Evolutionary conservation across 1,140 invertebrate species (phyloP).

Genomic region (Potamilus streckersoni): DNA sequence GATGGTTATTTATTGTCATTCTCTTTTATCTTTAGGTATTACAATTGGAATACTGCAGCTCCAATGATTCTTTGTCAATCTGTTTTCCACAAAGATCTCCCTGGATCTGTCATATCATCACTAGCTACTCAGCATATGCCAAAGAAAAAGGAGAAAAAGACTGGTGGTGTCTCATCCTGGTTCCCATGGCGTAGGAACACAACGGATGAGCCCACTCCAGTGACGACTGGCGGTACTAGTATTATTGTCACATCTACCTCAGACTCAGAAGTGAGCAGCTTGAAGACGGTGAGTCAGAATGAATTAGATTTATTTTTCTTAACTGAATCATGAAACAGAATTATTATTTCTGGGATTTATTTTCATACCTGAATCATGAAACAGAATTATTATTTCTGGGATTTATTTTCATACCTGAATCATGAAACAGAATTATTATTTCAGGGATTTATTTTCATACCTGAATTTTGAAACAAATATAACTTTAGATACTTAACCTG

Average conservation of each 20-base stretch:
- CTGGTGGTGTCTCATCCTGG: constrained; percentile 72
- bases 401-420: too few species aligned
- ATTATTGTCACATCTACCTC: constrained; percentile 14
- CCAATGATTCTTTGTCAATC: constrained; percentile 88
- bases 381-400: background rate
- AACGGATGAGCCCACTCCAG: constrained; percentile 4
- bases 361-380: too few species aligned
- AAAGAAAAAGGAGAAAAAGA: constrained; percentile 68
- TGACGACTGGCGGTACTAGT: constrained; percentile 3
- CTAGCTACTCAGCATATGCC: constrained; percentile 70
- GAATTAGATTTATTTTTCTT: background rate
- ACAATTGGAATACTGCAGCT: constrained; percentile 88
- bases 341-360: background rate
- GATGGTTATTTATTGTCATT: too few species aligned
- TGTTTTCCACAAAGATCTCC: constrained; percentile 85
- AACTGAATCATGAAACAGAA: background rate
- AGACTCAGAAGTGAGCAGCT: constrained; percentile 13
- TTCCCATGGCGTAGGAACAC: constrained; percentile 77
- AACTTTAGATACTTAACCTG: too few species aligned
- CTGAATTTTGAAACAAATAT: too few species aligned
- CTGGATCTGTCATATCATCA: constrained; percentile 64
- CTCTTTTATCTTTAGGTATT: constrained; percentile 65
- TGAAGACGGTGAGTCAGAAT: constrained; percentile 19
- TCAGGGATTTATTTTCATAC: too few species aligned
- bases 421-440: background rate